Conservation (phyloP, 2,113 vertebrate species). For the Epinephelus lanceolatus region DNA sequence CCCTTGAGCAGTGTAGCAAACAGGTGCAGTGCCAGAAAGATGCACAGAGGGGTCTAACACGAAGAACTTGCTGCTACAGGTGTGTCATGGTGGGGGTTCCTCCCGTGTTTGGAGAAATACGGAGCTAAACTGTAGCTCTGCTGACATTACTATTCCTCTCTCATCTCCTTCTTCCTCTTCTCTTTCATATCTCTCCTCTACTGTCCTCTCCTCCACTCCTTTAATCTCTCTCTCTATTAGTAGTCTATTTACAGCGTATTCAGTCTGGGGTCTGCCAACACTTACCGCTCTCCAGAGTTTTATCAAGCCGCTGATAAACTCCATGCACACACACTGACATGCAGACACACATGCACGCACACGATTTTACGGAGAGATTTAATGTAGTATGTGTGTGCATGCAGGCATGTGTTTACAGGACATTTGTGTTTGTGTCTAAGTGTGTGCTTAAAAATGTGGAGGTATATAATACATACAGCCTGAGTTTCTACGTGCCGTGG, state of each 20-base stretch:
- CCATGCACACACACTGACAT: constrained; percentile 57
- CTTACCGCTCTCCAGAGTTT: constrained; percentile 77
- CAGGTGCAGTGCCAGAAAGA: background rate
- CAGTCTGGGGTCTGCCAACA: constrained; percentile 74
- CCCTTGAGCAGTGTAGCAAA: background rate
- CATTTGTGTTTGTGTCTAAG: background rate
- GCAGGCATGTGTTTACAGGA: constrained; percentile 22
- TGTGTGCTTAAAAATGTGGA: constrained; percentile 16
- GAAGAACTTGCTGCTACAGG: constrained; percentile 54
- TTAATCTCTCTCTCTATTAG: constrained; percentile 81
- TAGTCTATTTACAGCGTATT: constrained; percentile 82
- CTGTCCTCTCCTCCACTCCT: constrained; percentile 74
- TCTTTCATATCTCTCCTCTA: constrained; percentile 75
- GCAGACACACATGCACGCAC: constrained; percentile 42
- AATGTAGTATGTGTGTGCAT: constrained; percentile 15
- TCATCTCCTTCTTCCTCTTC: constrained; percentile 61
- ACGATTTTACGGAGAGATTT: constrained; percentile 37
- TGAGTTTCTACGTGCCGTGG: constrained; percentile 11
- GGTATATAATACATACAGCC: constrained; percentile 1
- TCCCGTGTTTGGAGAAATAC: constrained; percentile 29
- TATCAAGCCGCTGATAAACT: constrained; percentile 79
- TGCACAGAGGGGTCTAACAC: background rate
- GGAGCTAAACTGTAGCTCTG: constrained; percentile 37
- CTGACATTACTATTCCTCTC: constrained; percentile 72
- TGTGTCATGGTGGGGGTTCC: constrained; percentile 14